Conservation (phyloP, 2,888 invertebrate genomes). For the Congeria kusceri region DNA sequence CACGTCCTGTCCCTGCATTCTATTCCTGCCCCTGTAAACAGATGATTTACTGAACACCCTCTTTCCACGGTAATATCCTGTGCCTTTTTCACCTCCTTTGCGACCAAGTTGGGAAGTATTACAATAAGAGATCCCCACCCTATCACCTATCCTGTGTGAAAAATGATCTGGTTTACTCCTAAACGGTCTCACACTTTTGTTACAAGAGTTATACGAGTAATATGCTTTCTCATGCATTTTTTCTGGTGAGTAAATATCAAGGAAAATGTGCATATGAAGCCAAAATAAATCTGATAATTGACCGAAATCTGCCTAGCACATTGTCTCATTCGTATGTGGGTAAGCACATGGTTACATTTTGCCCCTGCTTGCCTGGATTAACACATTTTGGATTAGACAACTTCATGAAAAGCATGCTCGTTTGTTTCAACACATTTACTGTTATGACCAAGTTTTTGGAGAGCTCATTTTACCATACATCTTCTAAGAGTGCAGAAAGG, state of each 20-base stretch:
- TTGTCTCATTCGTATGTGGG: too few relatives aligned
- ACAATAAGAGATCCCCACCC: not conserved
- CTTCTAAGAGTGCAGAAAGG: too few relatives aligned
- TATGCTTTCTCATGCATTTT: slow-evolving; percentile 38
- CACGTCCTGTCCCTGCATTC: slow-evolving; percentile 94
- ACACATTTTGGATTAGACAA: too few relatives aligned
- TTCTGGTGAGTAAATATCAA: slow-evolving; percentile 28
- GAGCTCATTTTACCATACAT: too few relatives aligned
- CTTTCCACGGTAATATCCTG: slow-evolving; percentile 29
- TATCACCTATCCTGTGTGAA: not conserved
- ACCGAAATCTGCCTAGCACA: too few relatives aligned
- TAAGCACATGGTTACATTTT: too few relatives aligned
- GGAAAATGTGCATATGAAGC: not conserved
- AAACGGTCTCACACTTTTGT: not conserved
- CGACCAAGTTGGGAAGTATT: too few relatives aligned
- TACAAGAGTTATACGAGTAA: slow-evolving; percentile 1
- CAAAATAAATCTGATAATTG: too few relatives aligned
- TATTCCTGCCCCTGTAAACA: slow-evolving; percentile 90
- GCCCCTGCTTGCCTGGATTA: too few relatives aligned
- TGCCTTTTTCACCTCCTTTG: not conserved
- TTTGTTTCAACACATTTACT: too few relatives aligned
- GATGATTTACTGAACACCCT: slow-evolving; percentile 19
- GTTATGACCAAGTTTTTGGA: too few relatives aligned
- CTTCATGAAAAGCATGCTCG: too few relatives aligned
- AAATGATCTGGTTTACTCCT: not conserved